Base-by-base conservation (phyloP, 2,113 vertebrate species). In the Noctilio leporinus region DNA sequence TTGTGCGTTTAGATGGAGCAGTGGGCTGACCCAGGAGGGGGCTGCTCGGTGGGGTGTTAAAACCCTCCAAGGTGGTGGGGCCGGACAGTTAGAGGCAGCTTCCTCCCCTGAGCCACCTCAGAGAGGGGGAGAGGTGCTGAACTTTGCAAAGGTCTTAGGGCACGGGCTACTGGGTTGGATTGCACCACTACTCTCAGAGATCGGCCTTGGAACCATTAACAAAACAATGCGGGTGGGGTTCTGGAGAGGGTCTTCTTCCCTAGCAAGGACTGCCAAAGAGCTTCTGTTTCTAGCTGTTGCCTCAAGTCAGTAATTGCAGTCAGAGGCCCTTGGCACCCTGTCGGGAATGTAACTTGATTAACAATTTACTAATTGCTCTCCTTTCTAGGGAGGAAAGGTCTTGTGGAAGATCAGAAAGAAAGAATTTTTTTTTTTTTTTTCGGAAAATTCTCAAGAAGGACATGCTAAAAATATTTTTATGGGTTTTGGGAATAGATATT, bases 401-500 rank as follows among this genome's bases (percentile, higher is more conserved):
- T 49, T 51, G 47, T 76, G 59, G 76, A 93, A 88, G 96, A 95
- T 73, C 53, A 51, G 87, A 91, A 89, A 75, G 93, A 77, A 97
- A 85, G 92, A 96, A 96, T 95, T 90, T 96, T 45, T 94, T 95
- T 96, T 93, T 95, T 90, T 96, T 45, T 94, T 95, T 96, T 93
- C 94, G 96, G 65, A 86, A 89, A 82, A 49, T 96, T 97, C 95
- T 96, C 77, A 93, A 90, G 92, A 92, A 96, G 87, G 86, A 83
- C 69, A 83, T 82, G 92, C 90, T 96, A 97, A 96, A 97, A 96
- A 97, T 97, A 95, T 88, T 93, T 93, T 92, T 90, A 82, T 95
- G 87, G 85, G 53, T 89, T 96, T 96, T 90, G 96, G 95, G 85
- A 97, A 95, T 53, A 92, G 90, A 85, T 96, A 65, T 93, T 97